These are phyloP conservation scores for Myioborus miniatus DNA, from an alignment of 2,797 vertebrate genomes.

Conservation along the genomic window DNA sequence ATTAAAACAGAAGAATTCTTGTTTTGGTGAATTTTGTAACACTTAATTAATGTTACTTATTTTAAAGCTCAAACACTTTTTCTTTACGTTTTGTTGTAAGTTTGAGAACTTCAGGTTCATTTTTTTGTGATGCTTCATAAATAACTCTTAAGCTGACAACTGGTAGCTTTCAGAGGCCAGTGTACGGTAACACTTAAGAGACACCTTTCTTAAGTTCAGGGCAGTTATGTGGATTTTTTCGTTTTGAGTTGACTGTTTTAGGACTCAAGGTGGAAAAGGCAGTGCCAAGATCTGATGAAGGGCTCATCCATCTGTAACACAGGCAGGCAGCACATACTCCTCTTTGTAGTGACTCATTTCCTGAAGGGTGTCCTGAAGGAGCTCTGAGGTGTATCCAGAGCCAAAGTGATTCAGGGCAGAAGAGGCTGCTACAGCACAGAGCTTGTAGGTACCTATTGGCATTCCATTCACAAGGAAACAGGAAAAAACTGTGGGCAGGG, in stretches of 20 bases:
- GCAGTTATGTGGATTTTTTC: background rate
- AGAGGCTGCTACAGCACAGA: background rate
- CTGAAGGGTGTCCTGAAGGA: background rate
- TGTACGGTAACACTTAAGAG: background rate
- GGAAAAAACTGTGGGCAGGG: background rate
- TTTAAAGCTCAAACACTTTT: background rate
- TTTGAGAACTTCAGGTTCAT: background rate
- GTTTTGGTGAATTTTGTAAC: background rate
- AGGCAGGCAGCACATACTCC: background rate
- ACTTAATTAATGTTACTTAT: background rate
- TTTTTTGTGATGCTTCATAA: background rate
- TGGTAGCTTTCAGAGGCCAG: background rate
- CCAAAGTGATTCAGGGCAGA: background rate
- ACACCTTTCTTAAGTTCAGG: background rate
- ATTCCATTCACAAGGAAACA: background rate
- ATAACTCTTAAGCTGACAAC: background rate
- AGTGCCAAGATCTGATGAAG: background rate
- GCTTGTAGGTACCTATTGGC: background rate
- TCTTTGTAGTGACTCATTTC: background rate
- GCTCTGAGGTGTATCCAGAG: background rate
- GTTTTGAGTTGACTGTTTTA: background rate
- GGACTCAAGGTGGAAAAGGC: fast-evolving
- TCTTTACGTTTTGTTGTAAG: background rate
- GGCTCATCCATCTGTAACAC: background rate
- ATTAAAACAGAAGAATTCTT: background rate